Conservation (phyloP, 2,113 vertebrate genomes). For the Otolemur garnettii region DNA sequence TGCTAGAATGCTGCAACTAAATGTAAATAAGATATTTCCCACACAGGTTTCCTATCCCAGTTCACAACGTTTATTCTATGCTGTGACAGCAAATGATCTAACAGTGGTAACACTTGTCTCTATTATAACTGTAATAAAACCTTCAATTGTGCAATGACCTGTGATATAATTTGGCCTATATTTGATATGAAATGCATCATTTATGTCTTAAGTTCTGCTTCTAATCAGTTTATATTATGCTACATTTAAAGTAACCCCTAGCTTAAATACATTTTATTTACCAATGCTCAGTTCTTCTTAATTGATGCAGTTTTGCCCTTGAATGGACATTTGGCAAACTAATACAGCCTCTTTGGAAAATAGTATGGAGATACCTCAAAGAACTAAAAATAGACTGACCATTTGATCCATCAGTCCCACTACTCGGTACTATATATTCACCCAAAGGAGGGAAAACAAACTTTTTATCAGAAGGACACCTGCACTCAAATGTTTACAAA, state of each 20-base stretch:
- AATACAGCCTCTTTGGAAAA: too few relatives aligned
- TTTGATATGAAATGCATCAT: neutral
- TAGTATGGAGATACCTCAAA: too few relatives aligned
- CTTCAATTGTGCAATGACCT: neutral
- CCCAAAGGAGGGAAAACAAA: too few relatives aligned
- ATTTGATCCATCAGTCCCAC: too few relatives aligned
- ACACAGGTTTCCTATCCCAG: neutral
- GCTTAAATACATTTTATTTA: neutral
- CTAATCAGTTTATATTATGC: neutral
- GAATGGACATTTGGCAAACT: neutral
- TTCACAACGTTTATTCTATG: neutral
- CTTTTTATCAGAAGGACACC: too few relatives aligned
- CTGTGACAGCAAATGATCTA: neutral
- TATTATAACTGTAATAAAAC: conserved; percentile 1
- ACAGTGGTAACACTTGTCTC: neutral
- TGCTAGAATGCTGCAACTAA: neutral
- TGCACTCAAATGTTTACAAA: too few relatives aligned
- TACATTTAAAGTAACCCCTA: neutral
- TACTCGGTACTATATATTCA: too few relatives aligned
- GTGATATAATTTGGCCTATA: neutral
- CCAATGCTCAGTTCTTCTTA: neutral
- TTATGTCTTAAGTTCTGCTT: neutral
- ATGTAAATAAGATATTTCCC: neutral
- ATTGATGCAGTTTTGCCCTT: neutral
- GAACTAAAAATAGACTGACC: too few relatives aligned